Percentiles rank a stretch among this genome's conserved stretches.
Evolutionary conservation across 2,113 vertebrate genomes (phyloP).

Genomic region (Rhynchomys soricoides): DNA sequence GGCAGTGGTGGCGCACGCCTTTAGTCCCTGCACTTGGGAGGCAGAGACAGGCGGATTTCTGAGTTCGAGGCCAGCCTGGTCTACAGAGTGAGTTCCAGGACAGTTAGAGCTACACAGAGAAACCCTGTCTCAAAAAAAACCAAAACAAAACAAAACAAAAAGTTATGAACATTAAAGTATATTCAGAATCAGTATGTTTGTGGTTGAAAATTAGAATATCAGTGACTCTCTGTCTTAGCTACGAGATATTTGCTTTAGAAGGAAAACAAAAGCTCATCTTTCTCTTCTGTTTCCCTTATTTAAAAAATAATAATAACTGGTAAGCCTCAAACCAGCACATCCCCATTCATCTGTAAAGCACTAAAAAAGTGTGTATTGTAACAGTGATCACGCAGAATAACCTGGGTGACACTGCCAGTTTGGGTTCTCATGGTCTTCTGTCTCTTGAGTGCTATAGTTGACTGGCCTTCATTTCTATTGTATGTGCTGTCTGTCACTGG

Average conservation of each 20-base stretch:
- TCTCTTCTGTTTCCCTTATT: conserved; percentile 21
- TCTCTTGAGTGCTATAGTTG: neutral
- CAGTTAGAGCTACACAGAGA: too few relatives aligned
- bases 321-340: conserved; percentile 35
- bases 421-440: neutral
- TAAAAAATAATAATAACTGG: conserved; percentile 36
- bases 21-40: too few relatives aligned
- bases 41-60: too few relatives aligned
- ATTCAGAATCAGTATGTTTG: conserved; percentile 31
- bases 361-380: conserved; percentile 44
- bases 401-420: neutral
- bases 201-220: conserved; percentile 34
- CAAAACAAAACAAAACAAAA: too few relatives aligned
- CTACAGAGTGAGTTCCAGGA: too few relatives aligned
- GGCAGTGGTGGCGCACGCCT: too few relatives aligned
- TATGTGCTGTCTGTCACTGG: neutral
- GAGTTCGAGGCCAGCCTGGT: too few relatives aligned
- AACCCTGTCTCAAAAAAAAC: too few relatives aligned
- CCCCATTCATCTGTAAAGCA: conserved; percentile 51
- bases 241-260: neutral
- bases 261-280: neutral
- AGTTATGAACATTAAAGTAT: conserved; percentile 34
- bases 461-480: neutral
- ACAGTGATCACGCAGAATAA: conserved; percentile 46
- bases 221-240: neutral